Conservation (phyloP, 2,113 vertebrate species). For the Platysteira castanea region DNA sequence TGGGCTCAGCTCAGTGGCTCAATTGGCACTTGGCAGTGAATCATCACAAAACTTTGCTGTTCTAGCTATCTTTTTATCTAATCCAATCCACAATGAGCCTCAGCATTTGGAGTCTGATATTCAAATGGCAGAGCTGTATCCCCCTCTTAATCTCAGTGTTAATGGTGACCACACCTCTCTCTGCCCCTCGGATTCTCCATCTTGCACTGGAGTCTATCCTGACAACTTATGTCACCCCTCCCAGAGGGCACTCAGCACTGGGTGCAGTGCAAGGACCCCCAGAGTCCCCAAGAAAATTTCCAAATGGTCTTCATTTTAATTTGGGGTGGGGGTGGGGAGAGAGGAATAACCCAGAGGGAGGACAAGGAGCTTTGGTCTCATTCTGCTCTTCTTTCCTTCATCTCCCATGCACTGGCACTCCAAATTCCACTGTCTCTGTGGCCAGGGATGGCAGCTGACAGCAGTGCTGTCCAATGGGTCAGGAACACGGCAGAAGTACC, state of each 20-base stretch:
- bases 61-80: not conserved
- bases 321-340: no score
- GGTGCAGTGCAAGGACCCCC: not conserved
- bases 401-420: fast-evolving
- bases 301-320: not conserved
- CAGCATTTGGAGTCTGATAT: not conserved
- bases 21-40: not conserved
- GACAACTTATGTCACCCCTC: not conserved
- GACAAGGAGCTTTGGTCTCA: not conserved
- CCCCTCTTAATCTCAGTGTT: not conserved
- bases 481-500: not conserved
- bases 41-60: not conserved
- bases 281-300: not conserved
- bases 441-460: not conserved
- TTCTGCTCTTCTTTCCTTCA: not conserved
- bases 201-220: not conserved
- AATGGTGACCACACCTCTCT: no score
- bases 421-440: not conserved
- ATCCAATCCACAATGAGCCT: not conserved
- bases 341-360: no score
- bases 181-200: not conserved
- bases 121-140: not conserved
- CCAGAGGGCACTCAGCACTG: not conserved
- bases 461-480: not conserved
- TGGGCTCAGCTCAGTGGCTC: not conserved